These are phyloP conservation scores for Ataeniobius toweri DNA, from an alignment of 2,797 vertebrate genomes.

Conservation along the genomic window DNA sequence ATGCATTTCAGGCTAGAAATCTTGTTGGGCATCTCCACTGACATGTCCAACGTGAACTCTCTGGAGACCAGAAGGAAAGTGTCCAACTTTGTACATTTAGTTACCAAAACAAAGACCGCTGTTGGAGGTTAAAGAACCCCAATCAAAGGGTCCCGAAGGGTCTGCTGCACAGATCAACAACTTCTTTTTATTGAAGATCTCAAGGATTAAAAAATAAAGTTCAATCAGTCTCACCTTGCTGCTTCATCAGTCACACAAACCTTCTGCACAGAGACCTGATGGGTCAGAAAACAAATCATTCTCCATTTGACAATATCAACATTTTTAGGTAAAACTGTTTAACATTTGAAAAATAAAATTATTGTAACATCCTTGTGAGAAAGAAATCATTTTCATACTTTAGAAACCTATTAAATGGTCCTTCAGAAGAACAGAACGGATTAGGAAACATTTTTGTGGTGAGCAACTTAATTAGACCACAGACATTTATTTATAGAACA, in stretches of 20 bases:
- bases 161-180: background rate
- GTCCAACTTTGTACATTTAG: background rate
- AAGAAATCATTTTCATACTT: background rate
- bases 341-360: background rate
- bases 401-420: background rate
- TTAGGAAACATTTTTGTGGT: background rate
- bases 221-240: slow-evolving; percentile 73
- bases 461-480: too few species aligned
- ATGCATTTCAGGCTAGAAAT: slow-evolving; percentile 75
- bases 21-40: slow-evolving; percentile 83
- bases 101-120: background rate
- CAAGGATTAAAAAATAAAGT: background rate
- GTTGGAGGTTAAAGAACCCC: background rate
- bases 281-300: slow-evolving; percentile 27
- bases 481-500: background rate
- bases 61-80: slow-evolving; percentile 36
- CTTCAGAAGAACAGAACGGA: background rate
- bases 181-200: background rate
- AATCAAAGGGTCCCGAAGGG: background rate
- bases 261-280: slow-evolving; percentile 81
- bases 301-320: background rate
- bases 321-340: background rate
- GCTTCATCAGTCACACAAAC: slow-evolving; percentile 78
- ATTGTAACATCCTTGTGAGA: background rate
- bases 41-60: slow-evolving; percentile 83